A percentile compares a stretch with the other conserved stretches of the same genome.
Evolutionary conservation across 2,113 vertebrate genomes (phyloP).

Genomic region (Zingel zingel): DNA sequence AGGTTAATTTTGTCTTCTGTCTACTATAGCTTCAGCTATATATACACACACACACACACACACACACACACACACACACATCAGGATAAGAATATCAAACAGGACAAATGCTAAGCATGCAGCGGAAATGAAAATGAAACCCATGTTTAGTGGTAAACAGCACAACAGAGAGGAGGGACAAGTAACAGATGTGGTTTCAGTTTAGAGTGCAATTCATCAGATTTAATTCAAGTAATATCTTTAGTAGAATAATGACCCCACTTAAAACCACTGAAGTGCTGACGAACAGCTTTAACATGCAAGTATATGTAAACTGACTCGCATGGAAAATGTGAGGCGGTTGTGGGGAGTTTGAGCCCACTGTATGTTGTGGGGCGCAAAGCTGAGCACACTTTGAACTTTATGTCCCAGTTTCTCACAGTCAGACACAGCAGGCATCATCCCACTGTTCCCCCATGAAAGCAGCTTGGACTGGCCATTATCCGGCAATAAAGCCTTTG

Average conservation of each 20-base stretch:
- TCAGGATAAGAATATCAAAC: conserved; percentile 15
- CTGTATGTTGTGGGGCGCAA: conserved; percentile 25
- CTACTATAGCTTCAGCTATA: conserved; percentile 15
- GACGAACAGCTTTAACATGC: conserved; percentile 41
- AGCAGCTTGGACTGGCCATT: conserved; percentile 59
- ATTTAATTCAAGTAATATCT: conserved; percentile 31
- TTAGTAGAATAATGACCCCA: conserved; percentile 8
- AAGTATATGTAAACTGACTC: conserved; percentile 16
- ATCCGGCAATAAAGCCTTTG: conserved; percentile 67
- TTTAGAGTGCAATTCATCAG: conserved; percentile 9
- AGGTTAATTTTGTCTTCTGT: conserved; percentile 30
- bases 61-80: accelerated
- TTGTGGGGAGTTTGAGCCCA: conserved; percentile 19
- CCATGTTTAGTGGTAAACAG: conserved; percentile 26
- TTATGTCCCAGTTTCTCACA: conserved; percentile 62
- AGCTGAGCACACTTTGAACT: conserved; percentile 65
- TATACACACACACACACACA: accelerated
- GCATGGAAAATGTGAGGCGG: conserved; percentile 47
- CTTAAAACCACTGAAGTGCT: conserved; percentile 26
- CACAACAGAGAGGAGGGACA: background rate
- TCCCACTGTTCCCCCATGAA: conserved; percentile 60
- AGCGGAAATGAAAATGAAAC: conserved; percentile 52
- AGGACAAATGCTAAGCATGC: conserved; percentile 23
- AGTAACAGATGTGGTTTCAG: conserved; percentile 34
- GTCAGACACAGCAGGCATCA: conserved; percentile 56